A percentile compares a stretch with the other conserved stretches of the same genome.
phyloP scores from a whole-genome alignment of 2,113 vertebrate genomes.

The Alligator sinensis region DNA sequence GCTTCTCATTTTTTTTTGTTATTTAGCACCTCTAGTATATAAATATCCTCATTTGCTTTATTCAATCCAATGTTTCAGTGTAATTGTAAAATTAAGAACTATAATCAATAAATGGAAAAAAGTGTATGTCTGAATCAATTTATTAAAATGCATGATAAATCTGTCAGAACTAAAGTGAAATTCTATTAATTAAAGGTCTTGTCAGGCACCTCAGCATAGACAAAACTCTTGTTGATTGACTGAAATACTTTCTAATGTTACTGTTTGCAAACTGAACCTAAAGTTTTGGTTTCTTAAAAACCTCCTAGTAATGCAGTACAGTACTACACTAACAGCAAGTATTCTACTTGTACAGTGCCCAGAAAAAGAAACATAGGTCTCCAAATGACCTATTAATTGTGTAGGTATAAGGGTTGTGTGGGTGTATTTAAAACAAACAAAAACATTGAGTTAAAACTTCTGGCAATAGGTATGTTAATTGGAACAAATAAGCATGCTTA shows the following conservation, averaged over 20 bases:
- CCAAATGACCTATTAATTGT: neutral
- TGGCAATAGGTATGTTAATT: neutral
- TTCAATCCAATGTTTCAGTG: neutral
- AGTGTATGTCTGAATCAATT: neutral
- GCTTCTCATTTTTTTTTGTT: neutral
- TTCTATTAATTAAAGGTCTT: fast-evolving
- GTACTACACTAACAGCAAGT: neutral
- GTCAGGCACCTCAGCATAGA: neutral
- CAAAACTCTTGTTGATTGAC: neutral
- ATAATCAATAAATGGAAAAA: neutral
- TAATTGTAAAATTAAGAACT: neutral
- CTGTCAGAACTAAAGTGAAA: neutral
- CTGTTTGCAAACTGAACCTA: neutral
- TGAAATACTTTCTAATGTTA: neutral
- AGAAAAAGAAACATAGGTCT: neutral
- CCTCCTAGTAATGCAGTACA: neutral
- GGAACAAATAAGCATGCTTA: neutral
- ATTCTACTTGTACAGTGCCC: neutral
- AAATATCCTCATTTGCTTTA: neutral
- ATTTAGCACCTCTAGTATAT: neutral
- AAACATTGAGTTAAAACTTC: neutral
- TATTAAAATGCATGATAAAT: neutral
- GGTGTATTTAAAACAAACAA: neutral
- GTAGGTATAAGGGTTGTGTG: no score
- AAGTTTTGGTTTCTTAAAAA: neutral